phyloP scores from a whole-genome alignment of 1,140 invertebrate genomes.

The Heliconius nattereri region DNA sequence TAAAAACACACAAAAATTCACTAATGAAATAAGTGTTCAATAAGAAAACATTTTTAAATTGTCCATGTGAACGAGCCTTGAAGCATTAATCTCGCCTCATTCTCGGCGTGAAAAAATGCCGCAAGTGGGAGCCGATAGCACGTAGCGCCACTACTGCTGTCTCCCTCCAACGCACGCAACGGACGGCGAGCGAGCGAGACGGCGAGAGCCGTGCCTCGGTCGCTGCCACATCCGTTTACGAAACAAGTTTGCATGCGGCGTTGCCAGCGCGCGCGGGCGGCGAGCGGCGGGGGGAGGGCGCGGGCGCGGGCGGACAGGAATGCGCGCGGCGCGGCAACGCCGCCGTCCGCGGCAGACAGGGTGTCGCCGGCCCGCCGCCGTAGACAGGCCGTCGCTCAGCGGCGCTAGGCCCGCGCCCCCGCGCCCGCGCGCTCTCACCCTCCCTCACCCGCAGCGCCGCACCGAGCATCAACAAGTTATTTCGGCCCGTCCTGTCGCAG shows the following conservation, averaged over 20 bases:
- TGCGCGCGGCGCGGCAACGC: slow-evolving; percentile 83
- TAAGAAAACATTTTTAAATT: neutral
- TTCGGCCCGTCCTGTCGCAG: slow-evolving; percentile 60
- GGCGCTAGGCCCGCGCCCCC: slow-evolving; percentile 69
- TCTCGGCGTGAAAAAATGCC: slow-evolving; percentile 81
- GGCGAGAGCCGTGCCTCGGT: slow-evolving; percentile 68
- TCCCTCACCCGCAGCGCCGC: slow-evolving; percentile 62
- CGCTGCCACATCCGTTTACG: slow-evolving; percentile 84
- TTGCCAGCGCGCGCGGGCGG: slow-evolving; percentile 67
- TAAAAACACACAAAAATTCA: neutral
- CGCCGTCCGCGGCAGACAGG: slow-evolving; percentile 91
- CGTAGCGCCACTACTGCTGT: slow-evolving; percentile 76
- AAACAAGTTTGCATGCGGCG: slow-evolving; percentile 84
- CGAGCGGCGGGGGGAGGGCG: slow-evolving; percentile 58
- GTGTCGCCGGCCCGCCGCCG: slow-evolving; percentile 91
- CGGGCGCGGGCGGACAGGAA: slow-evolving; percentile 48
- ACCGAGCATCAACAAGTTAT: slow-evolving; percentile 79
- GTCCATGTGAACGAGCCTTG: slow-evolving; percentile 55
- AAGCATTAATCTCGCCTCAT: slow-evolving; percentile 80
- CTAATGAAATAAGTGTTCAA: neutral
- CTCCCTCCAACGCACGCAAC: slow-evolving; percentile 44
- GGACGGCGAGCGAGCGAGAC: slow-evolving; percentile 42
- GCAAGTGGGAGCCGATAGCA: slow-evolving; percentile 80
- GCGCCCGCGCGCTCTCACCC: slow-evolving; percentile 48
- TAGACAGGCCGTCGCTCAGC: slow-evolving; percentile 87